Conservation (phyloP, 1,140 invertebrate genomes). For the Lasioglossum albipes region DNA sequence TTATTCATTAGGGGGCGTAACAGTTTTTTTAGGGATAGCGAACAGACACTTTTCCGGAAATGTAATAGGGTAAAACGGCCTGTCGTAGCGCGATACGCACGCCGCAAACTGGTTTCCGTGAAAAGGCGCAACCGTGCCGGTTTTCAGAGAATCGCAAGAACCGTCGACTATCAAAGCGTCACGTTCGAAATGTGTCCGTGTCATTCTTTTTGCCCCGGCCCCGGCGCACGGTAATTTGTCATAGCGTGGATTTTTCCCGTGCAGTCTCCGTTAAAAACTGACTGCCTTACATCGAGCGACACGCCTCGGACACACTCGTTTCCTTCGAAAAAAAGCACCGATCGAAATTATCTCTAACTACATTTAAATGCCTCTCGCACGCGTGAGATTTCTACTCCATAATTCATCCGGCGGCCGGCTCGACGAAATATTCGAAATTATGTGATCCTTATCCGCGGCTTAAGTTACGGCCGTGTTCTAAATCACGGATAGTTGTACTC, state of each 20-base stretch:
- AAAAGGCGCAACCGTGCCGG: not conserved
- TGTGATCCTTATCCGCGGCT: too few species aligned
- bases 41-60: not conserved
- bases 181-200: conserved; percentile 2
- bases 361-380: not conserved
- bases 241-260: not conserved
- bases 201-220: not conserved
- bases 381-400: too few species aligned
- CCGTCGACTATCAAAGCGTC: conserved; percentile 14
- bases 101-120: conserved; percentile 26
- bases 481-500: too few species aligned
- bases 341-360: not conserved
- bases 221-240: conserved; percentile 5
- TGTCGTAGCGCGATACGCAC: not conserved
- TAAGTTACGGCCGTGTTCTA: too few species aligned
- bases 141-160: conserved; percentile 18
- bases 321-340: not conserved
- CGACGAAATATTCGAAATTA: too few species aligned
- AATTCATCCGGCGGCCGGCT: too few species aligned
- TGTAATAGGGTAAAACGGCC: not conserved
- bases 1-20: too few species aligned
- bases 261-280: not conserved
- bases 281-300: not conserved
- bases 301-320: not conserved
- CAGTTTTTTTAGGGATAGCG: too few species aligned